A percentile compares a stretch with the other conserved stretches of the same genome.
phyloP scores from a whole-genome alignment of 2,888 invertebrate genomes.

The Seladonia tumulorum region DNA sequence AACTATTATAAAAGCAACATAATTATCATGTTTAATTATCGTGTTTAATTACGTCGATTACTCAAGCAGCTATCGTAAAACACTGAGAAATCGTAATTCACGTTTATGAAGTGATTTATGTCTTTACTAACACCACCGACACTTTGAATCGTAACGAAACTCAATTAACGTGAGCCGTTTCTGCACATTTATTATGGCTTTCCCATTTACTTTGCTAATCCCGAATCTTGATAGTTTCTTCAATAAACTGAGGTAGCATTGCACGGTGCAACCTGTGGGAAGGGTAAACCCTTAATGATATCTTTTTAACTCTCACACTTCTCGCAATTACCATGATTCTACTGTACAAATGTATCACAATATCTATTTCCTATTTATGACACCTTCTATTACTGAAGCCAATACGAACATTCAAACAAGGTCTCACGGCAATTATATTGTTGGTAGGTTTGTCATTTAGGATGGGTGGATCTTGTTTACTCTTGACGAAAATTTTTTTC shows the following conservation, averaged over 20 bases:
- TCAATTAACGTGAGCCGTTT: background rate
- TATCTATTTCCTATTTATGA: too few relatives aligned
- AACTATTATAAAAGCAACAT: background rate
- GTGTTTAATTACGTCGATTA: background rate
- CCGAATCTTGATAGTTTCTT: background rate
- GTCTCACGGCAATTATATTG: too few relatives aligned
- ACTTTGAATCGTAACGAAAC: background rate
- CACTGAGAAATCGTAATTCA: background rate
- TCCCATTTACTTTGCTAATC: background rate
- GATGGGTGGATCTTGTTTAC: too few relatives aligned
- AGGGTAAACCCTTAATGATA: background rate
- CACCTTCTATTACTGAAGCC: too few relatives aligned
- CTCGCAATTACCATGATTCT: too few relatives aligned
- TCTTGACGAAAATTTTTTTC: too few relatives aligned
- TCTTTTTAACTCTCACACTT: background rate
- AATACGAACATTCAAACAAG: too few relatives aligned
- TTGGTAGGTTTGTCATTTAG: too few relatives aligned
- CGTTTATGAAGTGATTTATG: background rate
- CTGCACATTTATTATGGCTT: background rate
- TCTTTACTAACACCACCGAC: background rate
- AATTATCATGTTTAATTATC: background rate
- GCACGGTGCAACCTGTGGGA: background rate
- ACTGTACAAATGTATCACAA: too few relatives aligned
- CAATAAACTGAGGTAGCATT: background rate
- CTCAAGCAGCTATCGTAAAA: background rate